These are phyloP conservation scores for Abrostola triplasia DNA, from an alignment of 2,888 invertebrate species.

Conservation along the genomic window DNA sequence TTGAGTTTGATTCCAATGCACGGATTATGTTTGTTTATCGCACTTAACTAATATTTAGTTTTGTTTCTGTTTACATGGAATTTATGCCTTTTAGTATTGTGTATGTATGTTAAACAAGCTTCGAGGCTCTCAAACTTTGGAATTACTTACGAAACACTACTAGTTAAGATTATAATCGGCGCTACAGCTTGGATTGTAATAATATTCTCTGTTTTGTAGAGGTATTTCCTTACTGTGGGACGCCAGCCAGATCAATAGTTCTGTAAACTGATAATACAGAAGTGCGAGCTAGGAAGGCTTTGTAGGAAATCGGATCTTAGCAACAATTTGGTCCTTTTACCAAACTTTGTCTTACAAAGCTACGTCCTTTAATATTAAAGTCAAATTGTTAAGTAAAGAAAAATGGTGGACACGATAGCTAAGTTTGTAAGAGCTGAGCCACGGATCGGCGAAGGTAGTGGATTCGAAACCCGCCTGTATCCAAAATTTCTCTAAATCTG, in stretches of 20 bases:
- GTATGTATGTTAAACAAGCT: slow-evolving; percentile 33
- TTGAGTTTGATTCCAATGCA: slow-evolving; percentile 44
- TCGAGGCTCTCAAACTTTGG: slow-evolving; percentile 9
- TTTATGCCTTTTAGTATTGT: slow-evolving; percentile 36
- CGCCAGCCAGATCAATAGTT: neutral
- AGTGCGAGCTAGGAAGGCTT: neutral
- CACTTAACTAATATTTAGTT: slow-evolving; percentile 42
- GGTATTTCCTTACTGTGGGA: neutral
- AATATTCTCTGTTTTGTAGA: neutral
- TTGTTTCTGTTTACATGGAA: slow-evolving; percentile 21
- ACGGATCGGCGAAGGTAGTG: too few species aligned
- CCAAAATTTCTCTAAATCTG: too few species aligned
- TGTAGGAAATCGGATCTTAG: neutral
- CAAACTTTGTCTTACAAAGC: too few species aligned
- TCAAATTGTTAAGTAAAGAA: too few species aligned
- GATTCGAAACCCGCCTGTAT: too few species aligned
- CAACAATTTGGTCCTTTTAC: neutral
- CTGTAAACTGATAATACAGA: neutral
- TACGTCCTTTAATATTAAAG: too few species aligned
- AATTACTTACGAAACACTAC: neutral
- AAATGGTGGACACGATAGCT: too few species aligned
- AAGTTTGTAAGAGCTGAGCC: too few species aligned
- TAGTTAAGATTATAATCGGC: neutral
- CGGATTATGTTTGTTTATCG: slow-evolving; percentile 39
- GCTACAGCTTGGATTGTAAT: neutral